Base-by-base conservation (phyloP, 2,797 vertebrate species). In the Microcaecilia unicolor region DNA sequence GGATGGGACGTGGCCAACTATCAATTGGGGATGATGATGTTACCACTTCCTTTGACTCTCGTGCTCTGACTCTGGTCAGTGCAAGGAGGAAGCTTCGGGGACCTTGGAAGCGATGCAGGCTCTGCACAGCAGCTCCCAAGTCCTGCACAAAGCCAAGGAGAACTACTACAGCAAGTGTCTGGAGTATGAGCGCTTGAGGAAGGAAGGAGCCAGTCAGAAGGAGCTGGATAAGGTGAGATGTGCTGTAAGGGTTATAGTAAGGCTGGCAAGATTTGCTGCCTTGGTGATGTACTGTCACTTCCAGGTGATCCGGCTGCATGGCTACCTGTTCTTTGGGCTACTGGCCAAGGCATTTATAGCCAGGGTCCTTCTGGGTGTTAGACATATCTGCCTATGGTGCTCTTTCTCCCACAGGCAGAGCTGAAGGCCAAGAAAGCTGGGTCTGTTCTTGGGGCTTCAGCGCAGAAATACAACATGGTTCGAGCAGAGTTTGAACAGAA, bases 401-500 rank as follows among this genome's bases (percentile, higher is more conserved):
- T n/a, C 1, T 17, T 3, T n/a, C n/a, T n/a, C n/a, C n/a, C 7
- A 0, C 51, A 97, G 93, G 91, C 89, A 8, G 92, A 97, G 68
- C 66, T 84, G 24, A 98, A 98, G 76, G 92, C 87, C n/a, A 87
- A 85, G 64, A 97, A 98, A 80, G 87, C 91, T 0, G 83, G 87
- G 0, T 89, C 94, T 55, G 81, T 81, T 1, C 86, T 97, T 29
- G 68, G 80, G 1, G 44, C 84, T n/a, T 84, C 82, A 0, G 86
- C 96, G 37, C 91, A 94, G 30, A 98, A 95, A 42, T 92, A 93
- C 74, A 97, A 93, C 50, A 57, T 64, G 0, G 89, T 90, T 21
- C 85, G 92, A 2, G 78, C 81, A 1, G 93, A 98, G 61, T 98
- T 96, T 25, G 88, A 97, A 65, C 87, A 88, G 71, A 92, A 88